phyloP scores from a whole-genome alignment of 2,113 vertebrate genomes.

The Madoqua kirkii region DNA sequence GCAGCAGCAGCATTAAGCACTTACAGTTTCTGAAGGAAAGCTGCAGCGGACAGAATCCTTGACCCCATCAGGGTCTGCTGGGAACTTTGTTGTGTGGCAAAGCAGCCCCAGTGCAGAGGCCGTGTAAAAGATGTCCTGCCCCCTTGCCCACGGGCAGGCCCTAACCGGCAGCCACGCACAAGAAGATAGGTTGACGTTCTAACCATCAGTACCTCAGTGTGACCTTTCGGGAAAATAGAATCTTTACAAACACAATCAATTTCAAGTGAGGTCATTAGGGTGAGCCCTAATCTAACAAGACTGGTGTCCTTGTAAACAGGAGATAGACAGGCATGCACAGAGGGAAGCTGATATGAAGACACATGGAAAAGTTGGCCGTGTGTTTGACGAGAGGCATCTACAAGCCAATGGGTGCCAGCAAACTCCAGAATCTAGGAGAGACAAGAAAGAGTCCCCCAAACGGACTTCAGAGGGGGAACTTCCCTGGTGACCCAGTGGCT shows the following conservation, averaged over 20 bases:
- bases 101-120: background rate
- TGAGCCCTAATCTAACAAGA: background rate
- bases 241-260: background rate
- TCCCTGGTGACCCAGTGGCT: background rate
- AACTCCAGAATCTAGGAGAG: background rate
- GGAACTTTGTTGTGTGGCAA: too few species aligned
- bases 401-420: background rate
- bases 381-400: too few species aligned
- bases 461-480: background rate
- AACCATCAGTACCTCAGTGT: background rate
- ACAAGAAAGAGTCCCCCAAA: background rate
- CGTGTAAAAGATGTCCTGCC: background rate
- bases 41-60: background rate
- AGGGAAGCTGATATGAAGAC: background rate
- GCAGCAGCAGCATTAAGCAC: background rate
- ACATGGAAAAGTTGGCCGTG: background rate
- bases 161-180: background rate
- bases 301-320: background rate
- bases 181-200: background rate
- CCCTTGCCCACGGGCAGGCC: background rate
- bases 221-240: background rate
- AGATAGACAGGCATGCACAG: background rate
- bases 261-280: background rate
- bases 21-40: background rate
- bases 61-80: background rate